These are phyloP conservation scores for Epinephelus coioides DNA, from an alignment of 2,797 vertebrate genomes.

Conservation along the genomic window DNA sequence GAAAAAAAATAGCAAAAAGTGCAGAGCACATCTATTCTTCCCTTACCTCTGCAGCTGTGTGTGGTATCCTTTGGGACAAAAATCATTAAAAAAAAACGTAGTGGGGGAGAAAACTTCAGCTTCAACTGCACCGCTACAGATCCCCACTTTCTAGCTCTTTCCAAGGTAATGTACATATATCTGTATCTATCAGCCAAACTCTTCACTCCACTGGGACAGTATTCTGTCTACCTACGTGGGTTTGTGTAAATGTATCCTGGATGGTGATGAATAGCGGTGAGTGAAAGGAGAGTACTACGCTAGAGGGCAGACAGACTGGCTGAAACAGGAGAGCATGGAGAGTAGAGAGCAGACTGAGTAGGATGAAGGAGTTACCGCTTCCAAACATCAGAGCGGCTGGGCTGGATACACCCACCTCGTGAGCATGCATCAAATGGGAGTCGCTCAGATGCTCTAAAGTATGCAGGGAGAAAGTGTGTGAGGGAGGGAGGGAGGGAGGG, in stretches of 20 bases:
- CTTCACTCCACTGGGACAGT: conserved; percentile 16
- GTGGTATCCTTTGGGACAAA: conserved; percentile 57
- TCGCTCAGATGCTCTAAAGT: conserved; percentile 60
- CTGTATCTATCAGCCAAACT: conserved; percentile 29
- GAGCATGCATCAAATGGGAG: conserved; percentile 69
- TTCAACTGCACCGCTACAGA: conserved; percentile 31
- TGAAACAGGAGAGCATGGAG: conserved; percentile 69
- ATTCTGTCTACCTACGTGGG: conserved; percentile 60
- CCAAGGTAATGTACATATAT: conserved; percentile 18
- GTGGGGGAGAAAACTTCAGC: conserved; percentile 28
- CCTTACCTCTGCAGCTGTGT: conserved; percentile 79
- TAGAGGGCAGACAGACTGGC: conserved; percentile 69
- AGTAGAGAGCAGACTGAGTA: conserved; percentile 76
- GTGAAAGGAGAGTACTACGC: conserved; percentile 68
- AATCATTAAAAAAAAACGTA: conserved; percentile 12
- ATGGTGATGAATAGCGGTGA: conserved; percentile 59
- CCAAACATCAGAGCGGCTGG: conserved; percentile 77
- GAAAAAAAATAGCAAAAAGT: conserved; percentile 6
- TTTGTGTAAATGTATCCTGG: conserved; percentile 64
- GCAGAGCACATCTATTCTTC: conserved; percentile 48
- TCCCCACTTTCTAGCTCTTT: conserved; percentile 39
- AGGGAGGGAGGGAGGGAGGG: conserved; percentile 10
- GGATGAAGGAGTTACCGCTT: conserved; percentile 72
- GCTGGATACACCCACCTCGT: conserved; percentile 85
- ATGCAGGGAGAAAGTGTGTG: conserved; percentile 33